Percentiles rank a stretch among this genome's conserved stretches.
Evolutionary conservation across 2,797 vertebrate genomes (phyloP).

Genomic region (Pipistrellus kuhlii): DNA sequence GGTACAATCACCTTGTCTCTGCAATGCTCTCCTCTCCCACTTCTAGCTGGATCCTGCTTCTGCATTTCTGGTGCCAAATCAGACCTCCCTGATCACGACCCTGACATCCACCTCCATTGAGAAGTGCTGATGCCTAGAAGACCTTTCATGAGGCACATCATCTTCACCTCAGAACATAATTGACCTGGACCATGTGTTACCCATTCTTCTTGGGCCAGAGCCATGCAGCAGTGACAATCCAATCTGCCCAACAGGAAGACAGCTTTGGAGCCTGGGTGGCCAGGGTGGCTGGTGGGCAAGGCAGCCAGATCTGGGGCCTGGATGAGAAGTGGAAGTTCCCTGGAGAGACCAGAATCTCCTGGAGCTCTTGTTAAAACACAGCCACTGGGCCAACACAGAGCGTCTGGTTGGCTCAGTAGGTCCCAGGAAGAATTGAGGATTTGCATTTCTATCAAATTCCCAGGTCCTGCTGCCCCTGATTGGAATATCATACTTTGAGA

Average conservation of each 20-base stretch:
- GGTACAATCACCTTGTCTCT: neutral
- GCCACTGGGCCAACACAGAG: too few species aligned
- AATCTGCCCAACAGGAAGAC: neutral
- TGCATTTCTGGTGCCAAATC: neutral
- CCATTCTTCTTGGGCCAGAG: neutral
- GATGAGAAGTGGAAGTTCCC: neutral
- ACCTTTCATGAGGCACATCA: too few species aligned
- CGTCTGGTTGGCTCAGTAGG: neutral
- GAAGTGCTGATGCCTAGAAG: neutral
- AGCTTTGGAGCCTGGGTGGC: neutral
- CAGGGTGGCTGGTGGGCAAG: neutral
- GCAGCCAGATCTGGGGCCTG: neutral
- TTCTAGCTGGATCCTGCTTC: neutral
- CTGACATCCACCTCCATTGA: neutral
- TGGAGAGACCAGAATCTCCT: neutral
- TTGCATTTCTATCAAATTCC: neutral
- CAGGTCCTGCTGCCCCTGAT: neutral
- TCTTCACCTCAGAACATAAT: neutral
- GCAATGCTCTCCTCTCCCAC: neutral
- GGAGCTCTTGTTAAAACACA: neutral
- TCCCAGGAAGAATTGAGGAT: neutral
- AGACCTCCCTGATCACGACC: neutral
- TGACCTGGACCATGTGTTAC: neutral
- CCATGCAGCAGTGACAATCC: neutral
- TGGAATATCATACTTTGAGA: neutral